Evolutionary conservation across 35 echinoderm and acorn worm genomes (phyloP).

Genomic region (Strongylocentrotus purpuratus): DNA sequence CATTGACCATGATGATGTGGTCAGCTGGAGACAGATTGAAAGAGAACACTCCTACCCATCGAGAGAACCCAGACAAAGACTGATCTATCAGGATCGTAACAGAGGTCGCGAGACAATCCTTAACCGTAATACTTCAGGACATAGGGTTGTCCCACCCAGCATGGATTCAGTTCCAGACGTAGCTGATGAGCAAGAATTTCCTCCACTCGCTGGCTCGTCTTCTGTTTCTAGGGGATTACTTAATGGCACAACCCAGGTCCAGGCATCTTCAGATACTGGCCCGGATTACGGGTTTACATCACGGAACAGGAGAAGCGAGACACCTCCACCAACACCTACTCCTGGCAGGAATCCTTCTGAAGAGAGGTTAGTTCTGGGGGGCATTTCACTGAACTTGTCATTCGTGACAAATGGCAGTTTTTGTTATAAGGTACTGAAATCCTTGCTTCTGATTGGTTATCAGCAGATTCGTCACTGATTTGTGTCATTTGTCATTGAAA

Average conservation of each 20-base stretch:
- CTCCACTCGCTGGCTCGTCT: not conserved
- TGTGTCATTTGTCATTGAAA: too few relatives aligned
- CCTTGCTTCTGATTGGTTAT: too few relatives aligned
- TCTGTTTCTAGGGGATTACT: not conserved
- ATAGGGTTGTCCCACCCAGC: not conserved
- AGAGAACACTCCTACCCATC: constrained; percentile 7
- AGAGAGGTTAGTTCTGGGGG: not conserved
- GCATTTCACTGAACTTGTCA: too few relatives aligned
- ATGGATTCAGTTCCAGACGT: constrained; percentile 15
- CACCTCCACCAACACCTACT: constrained; percentile 32
- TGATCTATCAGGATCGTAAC: constrained; percentile 33
- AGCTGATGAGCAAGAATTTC: not conserved
- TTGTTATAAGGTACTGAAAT: too few relatives aligned
- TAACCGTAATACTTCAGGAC: constrained; percentile 7
- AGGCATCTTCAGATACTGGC: not conserved
- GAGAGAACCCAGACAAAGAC: not conserved
- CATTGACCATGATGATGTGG: constrained; percentile 8
- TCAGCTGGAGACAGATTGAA: constrained; percentile 4
- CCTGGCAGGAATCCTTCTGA: not conserved
- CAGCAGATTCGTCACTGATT: too few relatives aligned
- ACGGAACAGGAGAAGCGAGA: constrained; percentile 19
- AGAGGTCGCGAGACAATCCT: constrained; percentile 1
- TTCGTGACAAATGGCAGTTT: too few relatives aligned
- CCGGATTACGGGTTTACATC: not conserved
- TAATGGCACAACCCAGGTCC: not conserved